Base-by-base conservation (phyloP, 2,113 vertebrate species). In the Apodemus sylvaticus region DNA sequence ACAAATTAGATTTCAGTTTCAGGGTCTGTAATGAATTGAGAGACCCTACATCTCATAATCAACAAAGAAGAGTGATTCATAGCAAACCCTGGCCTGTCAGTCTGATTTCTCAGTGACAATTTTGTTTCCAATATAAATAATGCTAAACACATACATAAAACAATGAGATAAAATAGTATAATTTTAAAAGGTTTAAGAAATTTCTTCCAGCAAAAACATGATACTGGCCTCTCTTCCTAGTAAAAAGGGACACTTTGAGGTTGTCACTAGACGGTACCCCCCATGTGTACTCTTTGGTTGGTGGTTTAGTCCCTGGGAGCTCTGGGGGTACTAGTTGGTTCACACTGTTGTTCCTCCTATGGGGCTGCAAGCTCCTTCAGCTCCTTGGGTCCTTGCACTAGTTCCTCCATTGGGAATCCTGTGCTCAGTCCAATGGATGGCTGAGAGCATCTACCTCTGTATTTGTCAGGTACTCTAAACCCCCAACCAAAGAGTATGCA, bases 41-140 rank as follows among this genome's bases (percentile, higher is more conserved):
- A 39, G 58, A 78, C 8, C n/a, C 24, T 51, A 16, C 7, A 10
- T 3, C 10, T 88, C 42, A 64, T 51, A 58, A 2, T 13, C 19
- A 64, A 66, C n/a, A 34, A 0, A 19, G 45, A 34, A n/a, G n/a
- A 42, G 34, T 68, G 42, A 90, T 68, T 78, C 68, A 53, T 17
- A 76, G 7, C 29, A 58, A 74, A 68, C 87, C 17, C 17, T 39
- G 68, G 19, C 24, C 51, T 81, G 92, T 81, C 24, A 4, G 20
- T 91, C 87, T 78, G 11, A 74, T 31, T 89, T 82, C 14, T 95
- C 60, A 86, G 58, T n/a, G n/a, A 68, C 73, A 71, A 14, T 78
- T 92, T 93, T 86, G 70, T 95, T 92, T 96, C 76, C 64, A 48
- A 2, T 83, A 45, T 87, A 53, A 36, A 39, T 74, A 19, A 90